Percentiles rank a stretch among this genome's conserved stretches.
Conservation (phyloP, 1,140 invertebrate species). For the Aphelenchoides besseyi region DNA sequence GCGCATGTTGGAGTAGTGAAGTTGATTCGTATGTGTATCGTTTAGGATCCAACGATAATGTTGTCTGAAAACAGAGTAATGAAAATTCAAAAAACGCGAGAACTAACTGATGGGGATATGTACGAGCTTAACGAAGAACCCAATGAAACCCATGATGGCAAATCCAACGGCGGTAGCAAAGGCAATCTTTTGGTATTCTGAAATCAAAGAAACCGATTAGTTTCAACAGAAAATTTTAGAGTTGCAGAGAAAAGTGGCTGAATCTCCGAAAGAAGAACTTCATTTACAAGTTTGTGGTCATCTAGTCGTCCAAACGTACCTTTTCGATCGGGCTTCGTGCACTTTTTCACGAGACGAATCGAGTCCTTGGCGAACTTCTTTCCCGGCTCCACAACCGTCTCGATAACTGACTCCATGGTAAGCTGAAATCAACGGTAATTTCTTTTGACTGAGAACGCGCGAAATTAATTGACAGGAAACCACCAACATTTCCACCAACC, state of each 20-base stretch:
- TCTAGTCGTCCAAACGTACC: no score
- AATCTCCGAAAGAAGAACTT: no score
- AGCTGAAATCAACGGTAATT: slow-evolving; percentile 2
- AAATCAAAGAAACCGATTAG: slow-evolving; percentile 61
- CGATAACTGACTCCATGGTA: neutral
- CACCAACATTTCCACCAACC: neutral
- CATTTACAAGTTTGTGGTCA: no score
- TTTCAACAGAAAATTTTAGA: no score
- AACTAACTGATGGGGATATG: slow-evolving; percentile 92
- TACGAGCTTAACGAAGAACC: slow-evolving; percentile 98
- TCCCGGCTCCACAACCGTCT: slow-evolving; percentile 86
- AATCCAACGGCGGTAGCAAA: slow-evolving; percentile 99
- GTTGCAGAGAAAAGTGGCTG: no score
- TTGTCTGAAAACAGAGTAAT: slow-evolving; percentile 15
- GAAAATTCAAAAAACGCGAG: neutral
- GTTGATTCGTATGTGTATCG: no score
- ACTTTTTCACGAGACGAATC: slow-evolving; percentile 87
- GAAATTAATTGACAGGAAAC: neutral
- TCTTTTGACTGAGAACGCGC: neutral
- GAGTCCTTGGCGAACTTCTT: slow-evolving; percentile 96
- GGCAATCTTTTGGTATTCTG: slow-evolving; percentile 99
- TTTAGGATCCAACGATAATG: slow-evolving; percentile 35
- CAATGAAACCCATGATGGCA: slow-evolving; percentile 99
- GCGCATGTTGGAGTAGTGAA: no score
- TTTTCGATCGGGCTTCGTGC: slow-evolving; percentile 98